phyloP scores from a whole-genome alignment of 2,888 invertebrate species.

The Drosophila emarginata region DNA sequence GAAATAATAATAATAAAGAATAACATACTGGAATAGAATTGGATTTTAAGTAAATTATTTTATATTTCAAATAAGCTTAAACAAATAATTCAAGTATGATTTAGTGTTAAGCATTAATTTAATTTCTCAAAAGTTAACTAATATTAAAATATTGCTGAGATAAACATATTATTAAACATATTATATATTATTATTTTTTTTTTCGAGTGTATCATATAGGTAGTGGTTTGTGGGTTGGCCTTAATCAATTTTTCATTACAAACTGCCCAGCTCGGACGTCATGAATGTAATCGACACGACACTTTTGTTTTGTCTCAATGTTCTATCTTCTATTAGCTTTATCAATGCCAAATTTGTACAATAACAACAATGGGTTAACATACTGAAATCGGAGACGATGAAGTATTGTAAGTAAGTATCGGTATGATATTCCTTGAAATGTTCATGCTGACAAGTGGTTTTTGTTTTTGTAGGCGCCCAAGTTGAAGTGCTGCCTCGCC shows the following conservation, averaged over 20 bases:
- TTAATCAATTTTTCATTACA: constrained; percentile 77
- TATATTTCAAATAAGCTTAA: too few relatives aligned
- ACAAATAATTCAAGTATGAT: too few relatives aligned
- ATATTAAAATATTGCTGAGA: too few relatives aligned
- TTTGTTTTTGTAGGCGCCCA: constrained; percentile 14
- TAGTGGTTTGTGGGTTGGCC: constrained; percentile 17
- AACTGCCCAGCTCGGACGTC: constrained; percentile 56
- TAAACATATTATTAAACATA: too few relatives aligned
- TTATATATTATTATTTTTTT: neutral
- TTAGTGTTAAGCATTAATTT: too few relatives aligned
- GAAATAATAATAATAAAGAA: too few relatives aligned
- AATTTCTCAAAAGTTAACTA: too few relatives aligned
- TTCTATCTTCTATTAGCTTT: constrained; percentile 51
- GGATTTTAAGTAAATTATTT: too few relatives aligned
- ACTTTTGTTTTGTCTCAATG: constrained; percentile 17
- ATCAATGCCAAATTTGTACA: constrained; percentile 68
- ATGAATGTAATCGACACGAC: constrained; percentile 1
- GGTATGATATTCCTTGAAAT: constrained; percentile 23
- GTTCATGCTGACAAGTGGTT: constrained; percentile 52
- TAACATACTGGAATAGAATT: too few relatives aligned
- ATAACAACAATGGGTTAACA: constrained; percentile 19
- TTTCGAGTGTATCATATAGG: neutral
- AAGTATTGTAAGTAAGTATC: constrained; percentile 48
- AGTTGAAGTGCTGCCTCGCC: constrained; percentile 8
- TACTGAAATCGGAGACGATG: constrained; percentile 52